These are phyloP conservation scores for Micrasema minimum DNA, from an alignment of 1,140 invertebrate genomes.

Conservation along the genomic window DNA sequence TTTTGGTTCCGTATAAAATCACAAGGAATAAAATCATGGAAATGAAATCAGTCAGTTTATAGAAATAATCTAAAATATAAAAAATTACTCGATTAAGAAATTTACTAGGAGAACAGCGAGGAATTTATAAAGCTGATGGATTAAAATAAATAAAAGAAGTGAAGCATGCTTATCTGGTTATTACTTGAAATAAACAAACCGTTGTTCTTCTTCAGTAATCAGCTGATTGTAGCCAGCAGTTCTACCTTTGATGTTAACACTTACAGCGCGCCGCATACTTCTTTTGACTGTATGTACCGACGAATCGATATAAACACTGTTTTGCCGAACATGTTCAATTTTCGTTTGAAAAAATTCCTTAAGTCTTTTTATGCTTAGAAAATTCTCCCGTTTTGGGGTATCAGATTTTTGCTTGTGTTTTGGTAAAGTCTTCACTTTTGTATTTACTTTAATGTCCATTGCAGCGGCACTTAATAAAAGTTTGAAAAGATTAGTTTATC, in stretches of 20 bases:
- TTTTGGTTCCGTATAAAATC: too few species aligned
- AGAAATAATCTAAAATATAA: too few species aligned
- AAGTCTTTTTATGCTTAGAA: constrained; percentile 51
- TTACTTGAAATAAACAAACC: constrained; percentile 56
- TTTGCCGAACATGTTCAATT: constrained; percentile 54
- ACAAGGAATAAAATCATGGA: too few species aligned
- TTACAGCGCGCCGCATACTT: constrained; percentile 56
- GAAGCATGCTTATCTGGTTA: constrained; percentile 17
- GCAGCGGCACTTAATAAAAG: constrained; percentile 2
- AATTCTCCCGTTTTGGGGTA: constrained; percentile 4
- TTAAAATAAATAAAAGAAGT: too few species aligned
- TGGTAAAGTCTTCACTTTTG: constrained; percentile 5
- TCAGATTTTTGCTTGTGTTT: constrained; percentile 17
- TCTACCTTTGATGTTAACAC: constrained; percentile 57
- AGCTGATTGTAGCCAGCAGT: constrained; percentile 60
- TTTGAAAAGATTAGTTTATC: too few species aligned
- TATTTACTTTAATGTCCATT: constrained; percentile 13
- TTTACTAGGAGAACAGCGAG: too few species aligned
- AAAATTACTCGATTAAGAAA: too few species aligned
- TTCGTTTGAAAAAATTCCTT: constrained; percentile 54
- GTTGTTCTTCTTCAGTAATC: constrained; percentile 64
- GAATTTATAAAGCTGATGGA: too few species aligned
- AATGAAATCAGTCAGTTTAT: too few species aligned
- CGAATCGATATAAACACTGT: constrained; percentile 57
- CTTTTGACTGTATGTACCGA: constrained; percentile 59